phyloP scores from a whole-genome alignment of 92 coral and sea anemone species.

The Zoanthus sociatus region DNA sequence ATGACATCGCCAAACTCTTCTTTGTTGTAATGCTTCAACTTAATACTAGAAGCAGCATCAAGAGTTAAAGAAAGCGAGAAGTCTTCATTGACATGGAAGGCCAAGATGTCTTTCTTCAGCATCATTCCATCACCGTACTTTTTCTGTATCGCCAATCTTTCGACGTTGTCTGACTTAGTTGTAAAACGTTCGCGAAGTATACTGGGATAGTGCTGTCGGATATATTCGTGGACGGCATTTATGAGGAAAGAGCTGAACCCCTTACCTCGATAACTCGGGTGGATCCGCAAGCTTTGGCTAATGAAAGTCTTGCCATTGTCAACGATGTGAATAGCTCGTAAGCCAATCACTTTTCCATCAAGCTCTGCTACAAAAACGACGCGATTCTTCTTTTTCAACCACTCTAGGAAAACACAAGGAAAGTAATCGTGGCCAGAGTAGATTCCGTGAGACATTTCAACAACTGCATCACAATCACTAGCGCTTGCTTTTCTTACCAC shows the following conservation, averaged over 20 bases:
- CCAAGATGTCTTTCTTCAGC: constrained; percentile 87
- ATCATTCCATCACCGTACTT: constrained; percentile 85
- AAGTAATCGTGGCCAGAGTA: constrained; percentile 93
- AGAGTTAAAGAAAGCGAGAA: constrained; percentile 34
- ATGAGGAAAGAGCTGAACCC: constrained; percentile 89
- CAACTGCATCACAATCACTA: constrained; percentile 73
- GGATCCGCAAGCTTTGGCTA: constrained; percentile 94
- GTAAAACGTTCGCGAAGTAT: constrained; percentile 93
- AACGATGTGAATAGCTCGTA: constrained; percentile 90
- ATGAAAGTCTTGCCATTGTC: constrained; percentile 88
- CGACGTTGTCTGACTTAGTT: constrained; percentile 93
- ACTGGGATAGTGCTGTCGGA: constrained; percentile 72
- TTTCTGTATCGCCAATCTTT: constrained; percentile 93
- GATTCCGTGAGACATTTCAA: constrained; percentile 91
- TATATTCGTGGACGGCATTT: constrained; percentile 76
- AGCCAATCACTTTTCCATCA: constrained; percentile 78
- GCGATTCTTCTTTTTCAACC: constrained; percentile 79
- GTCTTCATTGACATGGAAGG: constrained; percentile 76
- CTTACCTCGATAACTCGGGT: constrained; percentile 86
- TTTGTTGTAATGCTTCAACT: constrained; percentile 72
- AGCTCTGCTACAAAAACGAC: constrained; percentile 83
- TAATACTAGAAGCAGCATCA: constrained; percentile 45
- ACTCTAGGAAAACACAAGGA: constrained; percentile 82
- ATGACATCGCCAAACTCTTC: constrained; percentile 60
- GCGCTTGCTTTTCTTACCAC: constrained; percentile 73